Conservation (phyloP, 2,113 vertebrate species). For the Eurypyga helias region DNA sequence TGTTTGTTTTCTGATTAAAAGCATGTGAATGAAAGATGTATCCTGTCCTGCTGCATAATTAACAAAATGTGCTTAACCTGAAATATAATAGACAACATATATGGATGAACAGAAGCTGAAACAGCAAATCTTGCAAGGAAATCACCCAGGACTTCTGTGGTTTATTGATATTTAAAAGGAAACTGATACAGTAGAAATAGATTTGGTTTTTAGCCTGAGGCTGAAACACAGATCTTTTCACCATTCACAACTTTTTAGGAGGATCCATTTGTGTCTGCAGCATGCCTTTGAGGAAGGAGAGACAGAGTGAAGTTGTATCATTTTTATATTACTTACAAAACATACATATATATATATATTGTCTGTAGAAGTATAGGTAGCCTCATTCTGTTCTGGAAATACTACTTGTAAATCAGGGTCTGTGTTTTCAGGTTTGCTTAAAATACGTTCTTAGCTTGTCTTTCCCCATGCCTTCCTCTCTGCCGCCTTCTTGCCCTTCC, state of each 20-base stretch:
- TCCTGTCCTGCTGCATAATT: neutral
- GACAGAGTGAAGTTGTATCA: neutral
- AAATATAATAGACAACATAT: neutral
- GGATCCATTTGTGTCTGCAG: neutral
- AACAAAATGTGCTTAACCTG: constrained; percentile 21
- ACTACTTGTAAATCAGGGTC: neutral
- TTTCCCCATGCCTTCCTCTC: neutral
- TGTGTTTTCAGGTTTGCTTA: neutral
- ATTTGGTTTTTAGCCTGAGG: neutral
- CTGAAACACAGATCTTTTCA: neutral
- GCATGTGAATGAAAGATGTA: neutral
- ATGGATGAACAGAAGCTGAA: constrained; percentile 31
- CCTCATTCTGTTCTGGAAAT: neutral
- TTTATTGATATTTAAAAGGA: constrained; percentile 36
- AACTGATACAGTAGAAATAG: neutral
- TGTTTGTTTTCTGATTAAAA: constrained; percentile 51
- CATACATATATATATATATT: neutral
- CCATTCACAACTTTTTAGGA: constrained; percentile 1
- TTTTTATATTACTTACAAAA: neutral
- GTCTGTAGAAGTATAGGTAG: neutral
- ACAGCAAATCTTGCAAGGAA: neutral
- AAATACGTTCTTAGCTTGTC: neutral
- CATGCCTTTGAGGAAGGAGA: neutral
- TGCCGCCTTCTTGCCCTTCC: neutral
- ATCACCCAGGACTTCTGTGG: neutral